Conservation (phyloP, 2,113 vertebrate genomes). For the Dicentrarchus labrax region DNA sequence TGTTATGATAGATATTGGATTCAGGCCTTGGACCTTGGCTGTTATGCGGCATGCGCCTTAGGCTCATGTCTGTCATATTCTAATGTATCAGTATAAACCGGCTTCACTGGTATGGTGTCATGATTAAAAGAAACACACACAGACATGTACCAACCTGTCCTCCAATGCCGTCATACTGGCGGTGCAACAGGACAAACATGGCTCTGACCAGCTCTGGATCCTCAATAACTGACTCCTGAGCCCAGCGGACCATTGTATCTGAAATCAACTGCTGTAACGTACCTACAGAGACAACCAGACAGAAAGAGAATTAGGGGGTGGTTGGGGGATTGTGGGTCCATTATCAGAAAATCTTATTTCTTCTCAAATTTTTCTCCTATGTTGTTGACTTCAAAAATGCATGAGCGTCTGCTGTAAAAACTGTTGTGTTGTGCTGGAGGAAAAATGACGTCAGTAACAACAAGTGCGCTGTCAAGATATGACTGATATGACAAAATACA, state of each 20-base stretch:
- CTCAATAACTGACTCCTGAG: conserved; percentile 96
- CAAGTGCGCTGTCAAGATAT: too few species aligned
- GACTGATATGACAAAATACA: too few species aligned
- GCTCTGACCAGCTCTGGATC: conserved; percentile 95
- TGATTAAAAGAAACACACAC: not conserved
- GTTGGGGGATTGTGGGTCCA: not conserved
- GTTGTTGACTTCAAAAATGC: too few species aligned
- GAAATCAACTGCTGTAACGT: conserved; percentile 96
- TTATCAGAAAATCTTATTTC: not conserved
- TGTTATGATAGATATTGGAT: too few species aligned
- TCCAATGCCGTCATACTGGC: conserved; percentile 96
- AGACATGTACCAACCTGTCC: conserved; percentile 86
- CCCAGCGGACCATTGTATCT: conserved; percentile 97
- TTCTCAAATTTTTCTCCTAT: too few species aligned
- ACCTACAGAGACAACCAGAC: conserved; percentile 75
- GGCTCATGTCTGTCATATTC: not conserved
- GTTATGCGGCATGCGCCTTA: too few species aligned
- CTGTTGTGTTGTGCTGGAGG: too few species aligned
- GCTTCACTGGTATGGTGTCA: too few species aligned
- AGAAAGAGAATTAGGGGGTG: not conserved
- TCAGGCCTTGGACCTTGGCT: not conserved
- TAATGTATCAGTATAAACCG: not conserved
- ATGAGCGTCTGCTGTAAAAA: too few species aligned
- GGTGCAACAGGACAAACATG: conserved; percentile 95
- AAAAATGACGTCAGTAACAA: too few species aligned